Conservation (phyloP, 2,888 invertebrate species). For the Phlogophora meticulosa region DNA sequence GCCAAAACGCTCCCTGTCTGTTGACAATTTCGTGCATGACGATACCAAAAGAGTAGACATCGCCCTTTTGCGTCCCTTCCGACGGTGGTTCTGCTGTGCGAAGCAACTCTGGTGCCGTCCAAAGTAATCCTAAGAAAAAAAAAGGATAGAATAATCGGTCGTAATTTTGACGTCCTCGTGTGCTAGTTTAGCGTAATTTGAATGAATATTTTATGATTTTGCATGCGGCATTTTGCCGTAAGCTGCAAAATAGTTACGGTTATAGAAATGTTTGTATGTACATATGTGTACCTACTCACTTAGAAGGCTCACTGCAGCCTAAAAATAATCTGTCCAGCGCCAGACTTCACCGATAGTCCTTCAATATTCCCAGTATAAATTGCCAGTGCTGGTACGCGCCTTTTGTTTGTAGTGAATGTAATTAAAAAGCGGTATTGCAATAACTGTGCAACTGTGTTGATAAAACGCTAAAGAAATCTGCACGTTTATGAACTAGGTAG, state of each 20-base stretch:
- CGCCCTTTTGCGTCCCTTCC: conserved; percentile 97
- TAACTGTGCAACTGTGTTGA: neutral
- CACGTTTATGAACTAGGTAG: neutral
- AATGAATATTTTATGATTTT: too few relatives aligned
- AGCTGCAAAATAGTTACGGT: too few relatives aligned
- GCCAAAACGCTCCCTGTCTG: conserved; percentile 96
- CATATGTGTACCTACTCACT: too few relatives aligned
- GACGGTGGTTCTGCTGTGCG: conserved; percentile 92
- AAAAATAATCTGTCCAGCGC: too few relatives aligned
- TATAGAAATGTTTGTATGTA: too few relatives aligned
- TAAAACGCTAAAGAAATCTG: neutral
- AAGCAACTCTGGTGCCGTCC: conserved; percentile 98
- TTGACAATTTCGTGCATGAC: conserved; percentile 98
- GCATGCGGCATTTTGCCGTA: too few relatives aligned
- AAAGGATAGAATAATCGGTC: too few relatives aligned
- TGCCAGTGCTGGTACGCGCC: neutral
- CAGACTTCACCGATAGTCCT: neutral
- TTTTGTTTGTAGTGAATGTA: conserved; percentile 12
- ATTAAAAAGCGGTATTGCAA: neutral
- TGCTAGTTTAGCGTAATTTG: too few relatives aligned
- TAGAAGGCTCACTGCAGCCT: neutral
- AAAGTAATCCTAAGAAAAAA: conserved; percentile 93
- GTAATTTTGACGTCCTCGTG: too few relatives aligned
- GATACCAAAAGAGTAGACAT: conserved; percentile 98
- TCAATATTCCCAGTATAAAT: neutral